Percentiles rank a stretch among this genome's conserved stretches.
Evolutionary conservation across 64 coral and sea anemone genomes (phyloP).

Genomic region (Montipora foliosa): DNA sequence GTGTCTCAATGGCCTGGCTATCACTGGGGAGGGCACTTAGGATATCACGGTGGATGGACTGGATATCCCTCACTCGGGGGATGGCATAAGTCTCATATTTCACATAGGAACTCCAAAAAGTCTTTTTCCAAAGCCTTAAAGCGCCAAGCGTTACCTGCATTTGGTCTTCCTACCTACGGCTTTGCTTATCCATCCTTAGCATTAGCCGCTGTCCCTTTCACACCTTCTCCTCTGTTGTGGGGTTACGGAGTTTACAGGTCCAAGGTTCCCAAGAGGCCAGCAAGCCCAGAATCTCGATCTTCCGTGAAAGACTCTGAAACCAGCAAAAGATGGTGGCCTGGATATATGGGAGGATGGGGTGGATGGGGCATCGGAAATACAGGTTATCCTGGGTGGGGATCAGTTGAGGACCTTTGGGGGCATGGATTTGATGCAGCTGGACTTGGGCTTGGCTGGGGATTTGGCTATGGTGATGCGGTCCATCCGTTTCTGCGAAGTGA

Average conservation of each 20-base stretch:
- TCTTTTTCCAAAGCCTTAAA: background rate
- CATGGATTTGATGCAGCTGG: constrained; percentile 38
- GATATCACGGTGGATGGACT: constrained; percentile 71
- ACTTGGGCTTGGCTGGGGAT: constrained; percentile 36
- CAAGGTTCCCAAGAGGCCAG: background rate
- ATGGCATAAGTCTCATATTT: constrained; percentile 74
- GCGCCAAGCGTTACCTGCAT: background rate
- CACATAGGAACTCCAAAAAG: constrained; percentile 48
- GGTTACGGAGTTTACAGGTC: background rate
- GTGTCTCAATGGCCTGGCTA: constrained; percentile 71
- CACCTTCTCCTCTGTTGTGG: constrained; percentile 1
- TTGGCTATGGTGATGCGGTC: constrained; percentile 1
- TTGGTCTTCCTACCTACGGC: background rate
- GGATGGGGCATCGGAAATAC: constrained; percentile 85
- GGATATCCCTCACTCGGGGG: constrained; percentile 76
- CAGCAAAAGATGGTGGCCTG: constrained; percentile 89
- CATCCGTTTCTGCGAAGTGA: constrained; percentile 30
- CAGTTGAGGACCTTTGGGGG: constrained; percentile 17
- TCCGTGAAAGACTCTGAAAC: constrained; percentile 33
- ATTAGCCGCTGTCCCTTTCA: constrained; percentile 21
- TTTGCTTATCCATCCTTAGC: constrained; percentile 20
- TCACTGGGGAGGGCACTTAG: constrained; percentile 6
- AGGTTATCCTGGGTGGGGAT: constrained; percentile 91
- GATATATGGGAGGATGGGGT: constrained; percentile 92
- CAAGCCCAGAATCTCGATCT: constrained; percentile 18